phyloP scores from a whole-genome alignment of 2,797 vertebrate genomes.

The Chloroceryle inda region DNA sequence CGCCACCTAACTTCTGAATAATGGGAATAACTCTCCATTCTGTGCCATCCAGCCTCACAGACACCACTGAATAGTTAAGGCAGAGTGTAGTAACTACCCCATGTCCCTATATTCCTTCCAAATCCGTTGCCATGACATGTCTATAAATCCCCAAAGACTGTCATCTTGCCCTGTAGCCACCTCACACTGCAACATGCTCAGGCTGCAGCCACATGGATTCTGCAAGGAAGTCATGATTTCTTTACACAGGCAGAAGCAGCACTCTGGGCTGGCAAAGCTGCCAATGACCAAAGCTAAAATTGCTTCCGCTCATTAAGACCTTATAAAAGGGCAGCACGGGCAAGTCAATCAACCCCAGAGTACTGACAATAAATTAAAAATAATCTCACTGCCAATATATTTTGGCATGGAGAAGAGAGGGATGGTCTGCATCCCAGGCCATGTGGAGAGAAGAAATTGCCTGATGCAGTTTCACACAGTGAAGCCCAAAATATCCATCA shows the following conservation, averaged over 20 bases:
- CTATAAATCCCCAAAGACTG: background rate
- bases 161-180: background rate
- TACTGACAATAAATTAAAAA: background rate
- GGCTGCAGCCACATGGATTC: background rate
- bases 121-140: no score
- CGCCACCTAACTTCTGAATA: background rate
- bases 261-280: background rate
- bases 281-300: background rate
- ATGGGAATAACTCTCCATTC: background rate
- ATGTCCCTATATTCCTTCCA: background rate
- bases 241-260: background rate
- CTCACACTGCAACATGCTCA: fast-evolving
- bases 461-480: background rate
- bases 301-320: background rate
- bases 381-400: background rate
- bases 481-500: background rate
- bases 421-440: background rate
- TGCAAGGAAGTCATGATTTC: fast-evolving
- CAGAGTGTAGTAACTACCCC: fast-evolving
- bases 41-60: background rate
- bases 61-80: background rate
- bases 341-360: background rate
- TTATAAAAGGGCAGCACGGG: no score
- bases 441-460: background rate
- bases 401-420: background rate